These are phyloP conservation scores for Siniperca chuatsi DNA, from an alignment of 2,113 vertebrate genomes.

Conservation along the genomic window DNA sequence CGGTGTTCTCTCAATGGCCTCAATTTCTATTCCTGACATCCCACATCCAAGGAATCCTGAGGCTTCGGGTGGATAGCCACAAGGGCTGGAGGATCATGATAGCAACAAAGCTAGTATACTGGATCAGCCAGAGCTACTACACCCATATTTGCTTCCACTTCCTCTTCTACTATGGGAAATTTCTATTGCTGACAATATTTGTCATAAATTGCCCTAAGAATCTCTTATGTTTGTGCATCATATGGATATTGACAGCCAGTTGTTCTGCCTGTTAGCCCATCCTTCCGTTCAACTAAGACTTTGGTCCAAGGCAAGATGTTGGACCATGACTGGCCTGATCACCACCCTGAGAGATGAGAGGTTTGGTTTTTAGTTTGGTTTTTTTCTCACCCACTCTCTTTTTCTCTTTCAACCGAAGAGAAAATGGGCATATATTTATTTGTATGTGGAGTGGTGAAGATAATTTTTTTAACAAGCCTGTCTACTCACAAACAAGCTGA, in stretches of 20 bases:
- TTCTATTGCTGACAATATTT: too few species aligned
- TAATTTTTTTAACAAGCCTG: not conserved
- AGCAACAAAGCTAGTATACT: not conserved
- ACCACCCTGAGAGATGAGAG: not conserved
- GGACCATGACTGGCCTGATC: not conserved
- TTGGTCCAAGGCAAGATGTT: not conserved
- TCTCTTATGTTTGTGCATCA: not conserved
- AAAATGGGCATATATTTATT: too few species aligned
- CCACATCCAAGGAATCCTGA: conserved; percentile 8
- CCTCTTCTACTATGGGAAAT: not conserved
- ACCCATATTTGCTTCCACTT: not conserved
- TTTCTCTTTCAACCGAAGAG: not conserved
- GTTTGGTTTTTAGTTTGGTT: not conserved
- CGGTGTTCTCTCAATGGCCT: conserved; percentile 6
- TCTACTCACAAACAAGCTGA: not conserved
- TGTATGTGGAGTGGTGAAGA: not conserved
- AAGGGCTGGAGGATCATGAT: conserved; percentile 1
- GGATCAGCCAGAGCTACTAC: not conserved
- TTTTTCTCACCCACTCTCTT: not conserved
- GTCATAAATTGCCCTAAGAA: too few species aligned
- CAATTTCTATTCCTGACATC: conserved; percentile 19
- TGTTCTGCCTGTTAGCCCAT: not conserved
- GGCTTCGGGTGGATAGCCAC: not conserved
- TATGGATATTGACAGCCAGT: too few species aligned
- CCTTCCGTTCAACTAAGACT: not conserved